Evolutionary conservation across 2,888 invertebrate species (phyloP).

Genomic region (Eristalinus aeneus): DNA sequence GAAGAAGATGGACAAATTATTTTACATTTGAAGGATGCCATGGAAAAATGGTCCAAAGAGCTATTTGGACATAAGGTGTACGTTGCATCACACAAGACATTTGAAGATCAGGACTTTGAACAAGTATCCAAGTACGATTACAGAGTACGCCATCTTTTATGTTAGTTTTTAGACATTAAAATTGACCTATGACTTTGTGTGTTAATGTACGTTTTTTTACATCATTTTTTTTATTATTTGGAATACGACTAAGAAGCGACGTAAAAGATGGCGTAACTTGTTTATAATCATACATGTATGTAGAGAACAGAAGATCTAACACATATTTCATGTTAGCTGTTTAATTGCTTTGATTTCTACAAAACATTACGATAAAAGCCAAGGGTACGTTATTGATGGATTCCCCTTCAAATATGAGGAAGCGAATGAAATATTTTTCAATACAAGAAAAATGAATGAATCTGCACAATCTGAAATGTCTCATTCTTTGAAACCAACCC

Average conservation of each 20-base stretch:
- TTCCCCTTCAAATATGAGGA: slow-evolving; percentile 70
- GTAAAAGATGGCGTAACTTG: too few relatives aligned
- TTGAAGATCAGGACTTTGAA: slow-evolving; percentile 49
- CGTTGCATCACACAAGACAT: slow-evolving; percentile 44
- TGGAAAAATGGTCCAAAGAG: slow-evolving; percentile 28
- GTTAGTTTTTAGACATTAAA: not conserved
- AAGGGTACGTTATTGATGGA: slow-evolving; percentile 72
- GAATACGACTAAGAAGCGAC: too few relatives aligned
- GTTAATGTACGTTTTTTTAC: too few relatives aligned
- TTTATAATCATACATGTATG: too few relatives aligned
- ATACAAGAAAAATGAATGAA: not conserved
- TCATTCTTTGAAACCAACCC: slow-evolving; percentile 48
- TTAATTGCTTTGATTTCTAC: slow-evolving; percentile 48
- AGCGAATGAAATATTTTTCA: slow-evolving; percentile 54
- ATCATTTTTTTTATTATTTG: too few relatives aligned
- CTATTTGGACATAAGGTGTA: slow-evolving; percentile 44
- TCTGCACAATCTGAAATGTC: not conserved
- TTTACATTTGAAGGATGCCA: not conserved
- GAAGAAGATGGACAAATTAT: slow-evolving; percentile 21
- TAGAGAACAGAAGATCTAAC: too few relatives aligned
- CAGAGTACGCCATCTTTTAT: not conserved
- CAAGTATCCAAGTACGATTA: slow-evolving; percentile 23
- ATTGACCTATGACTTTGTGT: too few relatives aligned
- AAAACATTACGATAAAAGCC: slow-evolving; percentile 66
- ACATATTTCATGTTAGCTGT: slow-evolving; percentile 35